phyloP scores from a whole-genome alignment of 1,140 invertebrate genomes.

The Aphaenogaster floridana region DNA sequence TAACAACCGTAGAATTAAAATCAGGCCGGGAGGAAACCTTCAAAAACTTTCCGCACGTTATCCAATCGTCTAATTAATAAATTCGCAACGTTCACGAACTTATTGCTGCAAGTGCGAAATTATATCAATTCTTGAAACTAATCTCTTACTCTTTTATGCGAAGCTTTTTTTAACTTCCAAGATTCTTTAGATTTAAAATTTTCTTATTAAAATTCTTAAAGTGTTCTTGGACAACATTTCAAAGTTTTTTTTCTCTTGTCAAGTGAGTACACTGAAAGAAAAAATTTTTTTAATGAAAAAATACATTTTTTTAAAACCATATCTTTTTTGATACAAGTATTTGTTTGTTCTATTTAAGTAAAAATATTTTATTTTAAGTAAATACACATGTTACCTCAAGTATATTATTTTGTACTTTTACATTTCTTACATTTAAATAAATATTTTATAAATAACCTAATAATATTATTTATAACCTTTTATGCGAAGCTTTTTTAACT shows the following conservation, averaged over 20 bases:
- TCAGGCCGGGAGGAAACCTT: background rate
- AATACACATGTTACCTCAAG: too few relatives aligned
- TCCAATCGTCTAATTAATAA: conserved; percentile 7
- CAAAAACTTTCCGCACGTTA: background rate
- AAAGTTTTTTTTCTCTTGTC: too few relatives aligned
- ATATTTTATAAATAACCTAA: too few relatives aligned
- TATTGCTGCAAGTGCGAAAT: background rate
- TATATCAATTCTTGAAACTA: background rate
- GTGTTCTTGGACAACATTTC: background rate
- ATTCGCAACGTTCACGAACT: background rate
- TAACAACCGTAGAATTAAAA: background rate
- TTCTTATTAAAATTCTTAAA: background rate
- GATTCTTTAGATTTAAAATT: background rate
- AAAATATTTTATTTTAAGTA: too few relatives aligned
- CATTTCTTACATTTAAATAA: too few relatives aligned
- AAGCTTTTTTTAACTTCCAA: background rate
- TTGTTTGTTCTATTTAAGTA: too few relatives aligned
- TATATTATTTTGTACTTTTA: too few relatives aligned
- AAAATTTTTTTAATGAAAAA: too few relatives aligned
- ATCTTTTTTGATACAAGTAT: too few relatives aligned
- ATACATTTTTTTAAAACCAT: too few relatives aligned
- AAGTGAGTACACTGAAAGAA: too few relatives aligned
- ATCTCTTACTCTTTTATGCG: background rate
- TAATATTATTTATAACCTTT: background rate
- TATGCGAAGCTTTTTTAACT: background rate